Base-by-base conservation (phyloP, 2,888 invertebrate genomes). In the Microplitis deprimator region DNA sequence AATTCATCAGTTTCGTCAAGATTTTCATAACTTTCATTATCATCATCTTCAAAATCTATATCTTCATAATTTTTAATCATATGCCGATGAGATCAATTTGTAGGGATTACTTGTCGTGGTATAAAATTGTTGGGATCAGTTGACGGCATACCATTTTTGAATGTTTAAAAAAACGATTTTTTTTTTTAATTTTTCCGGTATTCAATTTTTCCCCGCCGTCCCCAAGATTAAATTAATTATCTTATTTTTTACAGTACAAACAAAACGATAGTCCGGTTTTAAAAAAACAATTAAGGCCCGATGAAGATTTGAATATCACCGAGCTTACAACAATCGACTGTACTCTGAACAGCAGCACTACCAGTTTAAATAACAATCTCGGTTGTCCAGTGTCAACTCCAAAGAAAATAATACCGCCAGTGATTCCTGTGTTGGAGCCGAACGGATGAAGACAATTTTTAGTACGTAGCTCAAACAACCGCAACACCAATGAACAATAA, bases 321-420 rank as follows among this genome's bases (percentile, higher is more conserved):
- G 87, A 88, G 78, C 79, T 89, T 6, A 89, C 89, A 8, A 84
- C 83, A 80, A 81, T 89, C 75, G 87, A 86, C 81, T 87, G 86
- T 81, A 87, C 87, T 50, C 81, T 87, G 76, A 83, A 81, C 62
- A 84, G 84, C 67, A 88, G 87, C 78, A 84, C 83, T 78, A 88
- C 84, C 81, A 89, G 89, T 79, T 77, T 89, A 75, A 89, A 89
- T 81, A 89, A 89, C 79, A 89, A 89, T 77, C 80, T 85, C 20
- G 87, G 82, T 65, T 84, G 85, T 79, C 78, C 82, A 38, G 84
- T 85, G 38, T 79, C 81, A 50, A 81, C 84, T 59, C 81, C 86
- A 8, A 82, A 83, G 20, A 89, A 87, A 81, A 76, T 82, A n/a
- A 79, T 79, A 29, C 84, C 86, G 29, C 80, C 82, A 61, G 81